A percentile compares a stretch with the other conserved stretches of the same genome.
Evolutionary conservation across 64 coral and sea anemone genomes (phyloP).

Genomic region (Exaiptasia diaphana): DNA sequence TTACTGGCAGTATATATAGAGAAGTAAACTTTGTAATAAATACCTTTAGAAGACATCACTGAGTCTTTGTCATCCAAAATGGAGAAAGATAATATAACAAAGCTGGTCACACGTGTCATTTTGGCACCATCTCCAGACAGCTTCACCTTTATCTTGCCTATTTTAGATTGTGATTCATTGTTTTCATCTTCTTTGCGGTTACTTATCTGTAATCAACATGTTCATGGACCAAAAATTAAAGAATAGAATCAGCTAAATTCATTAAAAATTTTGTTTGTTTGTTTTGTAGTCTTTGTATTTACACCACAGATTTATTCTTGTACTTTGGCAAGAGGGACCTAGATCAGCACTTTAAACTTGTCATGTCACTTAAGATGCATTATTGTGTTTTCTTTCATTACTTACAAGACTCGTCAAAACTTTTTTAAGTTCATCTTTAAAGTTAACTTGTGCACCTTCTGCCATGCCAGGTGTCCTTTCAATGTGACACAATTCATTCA

Average conservation of each 20-base stretch:
- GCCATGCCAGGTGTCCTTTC: slow-evolving; percentile 11
- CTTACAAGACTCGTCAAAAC: slow-evolving; percentile 23
- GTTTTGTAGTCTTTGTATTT: too few species aligned
- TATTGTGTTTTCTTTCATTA: too few species aligned
- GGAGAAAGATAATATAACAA: slow-evolving; percentile 13
- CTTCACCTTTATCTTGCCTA: not conserved
- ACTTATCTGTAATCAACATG: not conserved
- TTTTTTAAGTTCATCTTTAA: not conserved
- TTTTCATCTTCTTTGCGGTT: not conserved
- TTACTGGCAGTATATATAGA: not conserved
- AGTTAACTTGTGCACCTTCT: slow-evolving; percentile 38
- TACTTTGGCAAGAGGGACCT: too few species aligned
- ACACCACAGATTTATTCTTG: too few species aligned
- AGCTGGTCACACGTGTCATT: slow-evolving; percentile 7
- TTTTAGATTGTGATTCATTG: not conserved
- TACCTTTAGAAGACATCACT: slow-evolving; percentile 29
- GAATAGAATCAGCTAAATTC: too few species aligned
- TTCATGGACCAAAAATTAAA: too few species aligned
- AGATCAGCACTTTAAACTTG: too few species aligned
- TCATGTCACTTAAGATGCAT: too few species aligned
- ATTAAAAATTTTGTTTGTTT: too few species aligned
- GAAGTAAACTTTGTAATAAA: not conserved
- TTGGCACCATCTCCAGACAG: slow-evolving; percentile 5
- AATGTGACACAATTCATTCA: slow-evolving; percentile 56
- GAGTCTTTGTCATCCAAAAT: slow-evolving; percentile 22